A percentile compares a stretch with the other conserved stretches of the same genome.
Conservation (phyloP, 2,113 vertebrate genomes). For the Tringa solitaria region DNA sequence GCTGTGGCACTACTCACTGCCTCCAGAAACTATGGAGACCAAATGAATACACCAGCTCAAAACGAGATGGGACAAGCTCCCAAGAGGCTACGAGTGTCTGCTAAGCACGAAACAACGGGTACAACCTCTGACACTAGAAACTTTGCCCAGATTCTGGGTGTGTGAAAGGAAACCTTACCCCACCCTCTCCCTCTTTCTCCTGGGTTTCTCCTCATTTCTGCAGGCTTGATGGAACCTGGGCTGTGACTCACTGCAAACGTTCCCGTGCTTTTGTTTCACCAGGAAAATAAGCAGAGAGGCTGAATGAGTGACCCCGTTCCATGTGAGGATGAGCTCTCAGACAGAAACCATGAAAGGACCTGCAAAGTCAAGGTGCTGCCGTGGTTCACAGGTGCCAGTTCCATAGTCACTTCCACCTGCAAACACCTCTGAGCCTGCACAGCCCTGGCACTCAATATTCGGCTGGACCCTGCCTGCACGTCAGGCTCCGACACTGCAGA, state of each 20-base stretch:
- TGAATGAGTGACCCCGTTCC: background rate
- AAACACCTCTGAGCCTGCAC: background rate
- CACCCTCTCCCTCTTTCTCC: background rate
- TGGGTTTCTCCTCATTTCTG: background rate
- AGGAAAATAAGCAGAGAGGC: background rate
- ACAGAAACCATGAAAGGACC: background rate
- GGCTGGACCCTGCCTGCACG: rapidly evolving
- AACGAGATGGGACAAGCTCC: background rate
- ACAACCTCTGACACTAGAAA: background rate
- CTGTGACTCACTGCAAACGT: background rate
- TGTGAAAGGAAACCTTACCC: background rate
- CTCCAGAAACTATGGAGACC: conserved; percentile 3
- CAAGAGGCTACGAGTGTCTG: background rate
- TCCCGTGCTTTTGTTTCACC: background rate
- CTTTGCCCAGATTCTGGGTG: background rate
- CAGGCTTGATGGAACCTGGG: background rate
- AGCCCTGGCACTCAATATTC: rapidly evolving
- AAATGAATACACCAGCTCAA: background rate
- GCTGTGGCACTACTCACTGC: background rate
- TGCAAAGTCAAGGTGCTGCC: background rate
- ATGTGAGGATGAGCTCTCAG: background rate
- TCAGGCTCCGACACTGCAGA: rapidly evolving
- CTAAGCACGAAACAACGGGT: rapidly evolving
- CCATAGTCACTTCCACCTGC: background rate
- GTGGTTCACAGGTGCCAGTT: rapidly evolving